These are phyloP conservation scores for Labeo calbasu DNA, from an alignment of 2,797 vertebrate genomes.

Conservation along the genomic window DNA sequence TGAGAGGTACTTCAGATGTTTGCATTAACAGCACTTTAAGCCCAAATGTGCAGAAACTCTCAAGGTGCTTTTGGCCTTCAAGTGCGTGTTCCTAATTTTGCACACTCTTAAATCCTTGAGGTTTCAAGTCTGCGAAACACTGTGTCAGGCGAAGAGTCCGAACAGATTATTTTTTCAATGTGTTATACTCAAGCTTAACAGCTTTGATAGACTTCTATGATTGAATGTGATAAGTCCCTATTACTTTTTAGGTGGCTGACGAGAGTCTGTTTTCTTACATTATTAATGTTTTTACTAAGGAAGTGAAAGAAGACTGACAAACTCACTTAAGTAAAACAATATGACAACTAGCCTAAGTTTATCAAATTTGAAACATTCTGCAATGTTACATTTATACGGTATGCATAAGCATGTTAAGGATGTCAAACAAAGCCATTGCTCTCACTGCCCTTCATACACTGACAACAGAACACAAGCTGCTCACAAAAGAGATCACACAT, in stretches of 20 bases:
- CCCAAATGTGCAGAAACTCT: conserved; percentile 54
- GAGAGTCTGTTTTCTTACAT: not conserved
- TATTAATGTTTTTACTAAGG: not conserved
- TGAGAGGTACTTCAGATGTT: conserved; percentile 63
- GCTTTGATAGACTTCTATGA: not conserved
- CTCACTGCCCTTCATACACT: not conserved
- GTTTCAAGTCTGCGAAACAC: conserved; percentile 59
- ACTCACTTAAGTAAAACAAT: not conserved
- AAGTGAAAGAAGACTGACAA: not conserved
- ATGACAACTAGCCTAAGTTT: not conserved
- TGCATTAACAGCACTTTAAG: conserved; percentile 72
- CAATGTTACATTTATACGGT: not conserved
- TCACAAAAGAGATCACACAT: not conserved
- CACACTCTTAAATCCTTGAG: conserved; percentile 62
- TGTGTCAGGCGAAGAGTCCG: conserved; percentile 23
- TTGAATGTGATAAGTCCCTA: not conserved
- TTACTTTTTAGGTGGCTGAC: not conserved
- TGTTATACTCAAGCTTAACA: not conserved
- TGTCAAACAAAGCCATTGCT: not conserved
- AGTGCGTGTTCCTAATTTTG: conserved; percentile 67
- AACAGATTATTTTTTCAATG: not conserved
- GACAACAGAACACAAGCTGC: not conserved
- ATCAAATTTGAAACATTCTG: not conserved
- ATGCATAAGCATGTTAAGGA: not conserved
- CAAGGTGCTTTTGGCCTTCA: conserved; percentile 59